A percentile compares a stretch with the other conserved stretches of the same genome.
phyloP scores from a whole-genome alignment of 2,797 vertebrate species.

The Calcarius lapponicus region DNA sequence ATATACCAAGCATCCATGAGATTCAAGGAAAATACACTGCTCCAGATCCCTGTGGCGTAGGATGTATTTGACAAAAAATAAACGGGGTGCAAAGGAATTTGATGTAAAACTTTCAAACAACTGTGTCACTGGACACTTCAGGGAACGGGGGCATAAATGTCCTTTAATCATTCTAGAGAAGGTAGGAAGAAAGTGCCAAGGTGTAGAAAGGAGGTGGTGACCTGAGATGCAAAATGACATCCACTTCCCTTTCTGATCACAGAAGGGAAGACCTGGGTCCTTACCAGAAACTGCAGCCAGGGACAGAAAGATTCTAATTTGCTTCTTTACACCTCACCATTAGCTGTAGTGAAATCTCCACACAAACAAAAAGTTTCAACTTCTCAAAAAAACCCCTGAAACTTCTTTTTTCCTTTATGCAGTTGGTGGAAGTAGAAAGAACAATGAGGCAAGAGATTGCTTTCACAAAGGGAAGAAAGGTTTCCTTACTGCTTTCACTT shows the following conservation, averaged over 20 bases:
- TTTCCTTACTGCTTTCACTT: neutral
- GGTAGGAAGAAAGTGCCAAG: neutral
- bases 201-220: neutral
- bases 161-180: neutral
- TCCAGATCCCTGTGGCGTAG: conserved; percentile 76
- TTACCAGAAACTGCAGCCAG: neutral
- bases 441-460: conserved; percentile 13
- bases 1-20: conserved; percentile 81
- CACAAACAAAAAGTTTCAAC: neutral
- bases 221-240: neutral
- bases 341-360: neutral
- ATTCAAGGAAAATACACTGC: conserved; percentile 83
- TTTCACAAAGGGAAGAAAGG: neutral
- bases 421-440: neutral
- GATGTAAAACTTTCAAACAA: neutral
- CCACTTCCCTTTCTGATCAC: neutral
- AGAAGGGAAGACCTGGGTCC: neutral
- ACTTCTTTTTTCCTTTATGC: conserved; percentile 11
- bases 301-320: neutral
- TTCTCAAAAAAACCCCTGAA: neutral
- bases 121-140: neutral
- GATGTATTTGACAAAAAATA: neutral
- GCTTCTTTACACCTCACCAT: neutral
- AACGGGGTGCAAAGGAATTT: neutral
- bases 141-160: neutral